A percentile compares a stretch with the other conserved stretches of the same genome.
Conservation (phyloP, 2,113 vertebrate species). For the Pavo muticus region DNA sequence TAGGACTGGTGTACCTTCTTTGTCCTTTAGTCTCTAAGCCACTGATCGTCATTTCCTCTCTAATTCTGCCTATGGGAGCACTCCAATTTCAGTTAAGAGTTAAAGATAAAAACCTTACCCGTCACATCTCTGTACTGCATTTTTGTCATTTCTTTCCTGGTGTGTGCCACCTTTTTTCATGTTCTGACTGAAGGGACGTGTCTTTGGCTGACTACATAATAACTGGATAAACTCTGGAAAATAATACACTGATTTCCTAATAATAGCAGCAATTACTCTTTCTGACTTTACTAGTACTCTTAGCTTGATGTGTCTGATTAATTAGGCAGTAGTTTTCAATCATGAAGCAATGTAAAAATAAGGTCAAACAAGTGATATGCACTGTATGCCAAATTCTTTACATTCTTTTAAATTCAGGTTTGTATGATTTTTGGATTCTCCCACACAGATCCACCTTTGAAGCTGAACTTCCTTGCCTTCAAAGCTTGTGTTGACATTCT, state of each 20-base stretch:
- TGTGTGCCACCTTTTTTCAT: fast-evolving
- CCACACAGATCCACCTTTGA: neutral
- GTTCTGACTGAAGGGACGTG: neutral
- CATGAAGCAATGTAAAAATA: conserved; percentile 22
- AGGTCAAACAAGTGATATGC: neutral
- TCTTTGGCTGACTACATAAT: neutral
- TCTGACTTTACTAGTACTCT: neutral
- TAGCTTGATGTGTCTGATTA: conserved; percentile 5
- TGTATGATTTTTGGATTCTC: conserved; percentile 14
- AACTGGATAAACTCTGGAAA: neutral
- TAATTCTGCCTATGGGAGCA: neutral
- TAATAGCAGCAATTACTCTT: neutral
- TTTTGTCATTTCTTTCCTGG: neutral
- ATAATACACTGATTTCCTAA: neutral
- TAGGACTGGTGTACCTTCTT: neutral
- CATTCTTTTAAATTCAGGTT: neutral
- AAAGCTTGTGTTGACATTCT: neutral
- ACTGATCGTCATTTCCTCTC: neutral
- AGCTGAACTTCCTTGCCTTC: neutral
- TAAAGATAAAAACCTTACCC: fast-evolving
- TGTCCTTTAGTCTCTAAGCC: neutral
- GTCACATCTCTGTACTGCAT: fast-evolving
- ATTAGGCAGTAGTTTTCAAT: conserved; percentile 42
- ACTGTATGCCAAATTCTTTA: neutral
- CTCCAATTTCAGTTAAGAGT: neutral